Evolutionary conservation across 2,888 invertebrate species (phyloP).

Genomic region (Rhingia rostrata): DNA sequence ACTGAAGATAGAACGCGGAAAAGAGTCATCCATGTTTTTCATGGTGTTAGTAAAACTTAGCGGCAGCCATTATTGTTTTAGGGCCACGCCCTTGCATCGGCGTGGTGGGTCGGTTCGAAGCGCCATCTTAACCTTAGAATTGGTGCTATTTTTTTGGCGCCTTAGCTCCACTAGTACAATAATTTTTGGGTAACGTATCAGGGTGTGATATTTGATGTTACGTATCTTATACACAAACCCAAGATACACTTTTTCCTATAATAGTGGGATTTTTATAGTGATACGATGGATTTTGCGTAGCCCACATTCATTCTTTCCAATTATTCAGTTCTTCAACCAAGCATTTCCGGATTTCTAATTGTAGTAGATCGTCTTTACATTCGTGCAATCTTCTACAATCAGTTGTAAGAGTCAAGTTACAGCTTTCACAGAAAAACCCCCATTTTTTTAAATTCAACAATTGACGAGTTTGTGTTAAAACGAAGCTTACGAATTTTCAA

Average conservation of each 20-base stretch:
- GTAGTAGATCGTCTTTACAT: no score
- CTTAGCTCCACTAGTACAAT: neutral
- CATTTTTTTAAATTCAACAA: no score
- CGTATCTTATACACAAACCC: slow-evolving; percentile 34
- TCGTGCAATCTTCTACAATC: no score
- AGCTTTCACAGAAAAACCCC: no score
- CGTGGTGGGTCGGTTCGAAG: neutral
- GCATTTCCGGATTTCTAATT: no score
- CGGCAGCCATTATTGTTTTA: slow-evolving; percentile 75
- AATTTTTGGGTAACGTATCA: slow-evolving; percentile 35
- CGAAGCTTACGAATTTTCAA: no score
- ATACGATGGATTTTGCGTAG: neutral
- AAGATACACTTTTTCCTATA: neutral
- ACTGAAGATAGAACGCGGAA: neutral
- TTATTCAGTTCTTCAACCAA: no score
- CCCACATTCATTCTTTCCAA: no score
- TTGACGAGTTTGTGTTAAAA: no score
- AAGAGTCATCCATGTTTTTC: neutral
- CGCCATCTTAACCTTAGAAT: slow-evolving; percentile 21
- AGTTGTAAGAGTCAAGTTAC: no score
- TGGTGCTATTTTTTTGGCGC: neutral
- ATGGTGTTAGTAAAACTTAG: slow-evolving; percentile 7
- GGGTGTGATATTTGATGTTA: neutral
- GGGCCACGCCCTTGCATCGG: slow-evolving; percentile 68
- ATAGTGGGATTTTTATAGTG: neutral